Percentiles rank a stretch among this genome's conserved stretches.
These are phyloP conservation scores for Salticus scenicus DNA, from an alignment of 2,888 invertebrate species.

Conservation along the genomic window DNA sequence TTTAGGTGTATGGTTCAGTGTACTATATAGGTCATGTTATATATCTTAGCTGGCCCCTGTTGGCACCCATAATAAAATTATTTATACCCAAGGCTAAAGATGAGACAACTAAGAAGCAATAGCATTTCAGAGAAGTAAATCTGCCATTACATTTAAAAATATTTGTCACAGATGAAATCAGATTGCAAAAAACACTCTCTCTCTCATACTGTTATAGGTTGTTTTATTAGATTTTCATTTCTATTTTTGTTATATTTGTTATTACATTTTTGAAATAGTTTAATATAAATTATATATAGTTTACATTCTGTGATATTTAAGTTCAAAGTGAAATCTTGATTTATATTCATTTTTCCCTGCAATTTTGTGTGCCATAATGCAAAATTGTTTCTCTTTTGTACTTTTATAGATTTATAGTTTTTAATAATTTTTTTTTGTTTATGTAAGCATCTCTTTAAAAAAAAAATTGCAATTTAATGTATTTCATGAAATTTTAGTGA, in stretches of 20 bases:
- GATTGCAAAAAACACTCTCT: slow-evolving; percentile 6
- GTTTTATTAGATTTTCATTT: not conserved
- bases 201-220: not conserved
- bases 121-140: not conserved
- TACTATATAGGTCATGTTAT: slow-evolving; percentile 71
- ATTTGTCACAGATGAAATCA: slow-evolving; percentile 1
- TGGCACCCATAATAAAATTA: slow-evolving; percentile 50
- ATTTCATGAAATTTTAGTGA: too few species aligned
- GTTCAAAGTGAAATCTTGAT: not conserved
- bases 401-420: too few species aligned
- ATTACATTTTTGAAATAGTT: not conserved
- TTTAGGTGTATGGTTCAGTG: slow-evolving; percentile 65
- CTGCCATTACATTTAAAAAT: not conserved
- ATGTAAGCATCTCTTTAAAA: too few species aligned
- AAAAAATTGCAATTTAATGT: too few species aligned
- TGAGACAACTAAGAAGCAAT: slow-evolving; percentile 47
- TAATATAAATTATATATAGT: not conserved
- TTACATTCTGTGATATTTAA: slow-evolving; percentile 1
- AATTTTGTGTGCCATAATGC: slow-evolving; percentile 10
- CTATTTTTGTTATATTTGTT: not conserved
- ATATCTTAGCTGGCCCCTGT: slow-evolving; percentile 70
- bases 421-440: too few species aligned
- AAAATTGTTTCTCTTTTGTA: not conserved
- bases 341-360: not conserved
- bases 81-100: slow-evolving; percentile 49